Conservation (phyloP, 2,113 vertebrate species). For the Campylomormyrus tamandua region DNA sequence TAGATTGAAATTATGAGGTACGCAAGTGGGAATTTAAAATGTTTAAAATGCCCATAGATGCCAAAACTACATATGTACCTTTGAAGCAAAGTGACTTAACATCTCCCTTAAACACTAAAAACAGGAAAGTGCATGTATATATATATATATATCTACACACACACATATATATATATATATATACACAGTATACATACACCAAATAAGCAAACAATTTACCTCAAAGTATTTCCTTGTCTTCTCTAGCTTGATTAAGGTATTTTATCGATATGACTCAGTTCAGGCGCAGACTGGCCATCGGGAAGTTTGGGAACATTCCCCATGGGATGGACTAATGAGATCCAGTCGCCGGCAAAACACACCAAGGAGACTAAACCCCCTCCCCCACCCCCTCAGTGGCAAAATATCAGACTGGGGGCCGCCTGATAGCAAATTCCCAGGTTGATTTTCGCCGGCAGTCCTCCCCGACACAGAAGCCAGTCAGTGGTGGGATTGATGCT, state of each 20-base stretch:
- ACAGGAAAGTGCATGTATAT: background rate
- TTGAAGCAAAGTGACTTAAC: background rate
- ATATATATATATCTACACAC: background rate
- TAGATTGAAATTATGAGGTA: background rate
- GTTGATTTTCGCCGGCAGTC: background rate
- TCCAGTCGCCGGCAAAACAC: background rate
- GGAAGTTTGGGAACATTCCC: background rate
- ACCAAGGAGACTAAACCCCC: background rate
- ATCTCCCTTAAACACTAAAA: background rate
- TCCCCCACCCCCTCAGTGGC: too few species aligned
- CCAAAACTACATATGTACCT: background rate
- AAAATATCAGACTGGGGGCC: background rate
- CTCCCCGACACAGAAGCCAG: background rate
- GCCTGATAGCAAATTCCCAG: background rate
- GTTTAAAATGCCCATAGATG: background rate
- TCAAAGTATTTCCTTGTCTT: background rate
- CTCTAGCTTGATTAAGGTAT: background rate
- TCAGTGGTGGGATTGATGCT: background rate
- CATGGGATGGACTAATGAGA: background rate
- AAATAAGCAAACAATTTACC: background rate
- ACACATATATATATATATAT: too few species aligned
- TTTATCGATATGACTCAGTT: background rate
- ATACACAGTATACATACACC: background rate
- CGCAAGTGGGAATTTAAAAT: background rate
- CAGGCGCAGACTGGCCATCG: background rate